phyloP scores from a whole-genome alignment of 2,797 vertebrate genomes.

The Erethizon dorsatum region DNA sequence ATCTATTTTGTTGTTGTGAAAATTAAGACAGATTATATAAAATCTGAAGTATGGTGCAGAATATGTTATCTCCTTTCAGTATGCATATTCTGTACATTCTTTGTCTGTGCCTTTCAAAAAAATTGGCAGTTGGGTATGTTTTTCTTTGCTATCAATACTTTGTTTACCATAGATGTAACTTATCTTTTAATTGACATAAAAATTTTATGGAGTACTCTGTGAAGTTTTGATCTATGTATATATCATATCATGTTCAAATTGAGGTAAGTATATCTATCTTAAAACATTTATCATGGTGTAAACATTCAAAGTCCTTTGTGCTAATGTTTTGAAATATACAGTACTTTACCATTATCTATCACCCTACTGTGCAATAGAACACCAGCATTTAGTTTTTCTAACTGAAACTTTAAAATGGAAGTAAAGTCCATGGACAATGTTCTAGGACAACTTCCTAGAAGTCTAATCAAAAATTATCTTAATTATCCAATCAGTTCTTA shows the following conservation, averaged over 20 bases:
- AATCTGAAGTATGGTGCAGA: neutral
- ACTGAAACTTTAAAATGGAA: neutral
- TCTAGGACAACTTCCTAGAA: neutral
- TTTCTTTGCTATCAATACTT: neutral
- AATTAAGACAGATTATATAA: neutral
- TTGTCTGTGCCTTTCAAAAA: neutral
- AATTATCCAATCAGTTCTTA: neutral
- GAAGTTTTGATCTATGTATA: neutral
- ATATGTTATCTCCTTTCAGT: neutral
- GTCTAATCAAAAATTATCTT: neutral
- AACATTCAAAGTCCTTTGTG: neutral
- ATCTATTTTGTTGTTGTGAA: neutral
- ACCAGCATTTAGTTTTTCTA: neutral
- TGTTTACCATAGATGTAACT: neutral
- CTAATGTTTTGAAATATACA: neutral
- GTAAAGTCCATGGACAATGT: neutral
- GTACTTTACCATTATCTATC: neutral
- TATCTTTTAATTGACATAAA: neutral
- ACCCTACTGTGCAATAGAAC: neutral
- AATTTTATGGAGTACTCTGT: neutral
- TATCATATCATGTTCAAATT: neutral
- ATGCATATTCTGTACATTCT: neutral
- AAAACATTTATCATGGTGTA: neutral
- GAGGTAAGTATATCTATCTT: neutral
- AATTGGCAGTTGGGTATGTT: neutral